These are phyloP conservation scores for Cinara cedri DNA, from an alignment of 2,888 invertebrate species.

Conservation along the genomic window DNA sequence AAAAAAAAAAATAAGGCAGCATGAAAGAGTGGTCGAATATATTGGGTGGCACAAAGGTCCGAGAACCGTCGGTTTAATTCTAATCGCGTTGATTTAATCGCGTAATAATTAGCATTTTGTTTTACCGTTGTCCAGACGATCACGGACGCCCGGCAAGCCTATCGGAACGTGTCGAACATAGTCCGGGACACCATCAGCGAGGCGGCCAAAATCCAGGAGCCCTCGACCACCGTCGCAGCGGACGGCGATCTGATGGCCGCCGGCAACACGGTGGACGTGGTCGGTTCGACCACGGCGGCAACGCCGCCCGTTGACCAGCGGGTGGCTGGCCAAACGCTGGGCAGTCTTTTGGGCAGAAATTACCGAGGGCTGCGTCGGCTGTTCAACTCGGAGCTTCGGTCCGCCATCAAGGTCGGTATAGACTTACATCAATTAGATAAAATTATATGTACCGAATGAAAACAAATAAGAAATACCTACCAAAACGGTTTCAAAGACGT, in stretches of 20 bases:
- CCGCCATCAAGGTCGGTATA: constrained; percentile 50
- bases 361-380: constrained; percentile 57
- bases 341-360: constrained; percentile 54
- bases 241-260: constrained; percentile 24
- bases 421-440: too few species aligned
- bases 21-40: too few species aligned
- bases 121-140: constrained; percentile 7
- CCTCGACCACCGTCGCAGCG: not conserved
- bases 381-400: constrained; percentile 56
- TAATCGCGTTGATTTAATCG: too few species aligned
- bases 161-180: constrained; percentile 12
- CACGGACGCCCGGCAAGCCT: constrained; percentile 21
- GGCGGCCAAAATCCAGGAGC: not conserved
- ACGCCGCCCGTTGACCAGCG: not conserved
- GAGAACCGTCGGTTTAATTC: too few species aligned
- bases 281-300: not conserved
- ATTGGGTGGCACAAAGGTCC: too few species aligned
- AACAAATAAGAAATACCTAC: too few species aligned
- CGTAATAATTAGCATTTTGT: too few species aligned
- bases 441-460: too few species aligned
- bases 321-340: not conserved
- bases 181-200: constrained; percentile 14
- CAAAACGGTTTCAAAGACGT: too few species aligned
- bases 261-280: not conserved
- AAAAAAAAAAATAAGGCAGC: too few species aligned